Base-by-base conservation (phyloP, 2,113 vertebrate genomes). In the Phalacrocorax carbo region DNA sequence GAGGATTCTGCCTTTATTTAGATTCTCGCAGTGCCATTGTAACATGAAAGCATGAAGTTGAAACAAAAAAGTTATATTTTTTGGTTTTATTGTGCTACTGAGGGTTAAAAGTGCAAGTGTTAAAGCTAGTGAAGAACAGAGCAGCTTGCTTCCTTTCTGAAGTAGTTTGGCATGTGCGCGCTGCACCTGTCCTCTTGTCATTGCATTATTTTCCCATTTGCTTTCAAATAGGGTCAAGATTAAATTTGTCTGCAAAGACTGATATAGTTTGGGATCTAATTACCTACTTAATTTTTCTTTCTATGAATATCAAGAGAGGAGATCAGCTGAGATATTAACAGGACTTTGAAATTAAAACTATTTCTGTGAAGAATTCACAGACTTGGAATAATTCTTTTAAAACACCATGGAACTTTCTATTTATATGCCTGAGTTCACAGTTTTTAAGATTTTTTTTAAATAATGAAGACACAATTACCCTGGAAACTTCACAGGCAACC, bases 121-220 rank as follows among this genome's bases (percentile, higher is more conserved):
- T 79, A 22, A 65, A 91, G 65, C 44, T 91, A 49, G 52, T 22
- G 72, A 88, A 88, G 88, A 94, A 78, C 60, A 61, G 70, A 90
- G 83, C 86, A 93, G 94, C 88, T 94, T 91, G 86, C 34, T 69
- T 79, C 48, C 61, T 87, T 72, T 76, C 58, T 89, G 86, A 84
- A 85, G 69, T 61, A 94, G 65, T 86, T 16, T 82, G 88, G 90
- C 65, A 79, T 42, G 66, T 40, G 58, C 20, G 3, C 17, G 13
- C 38, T 81, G 90, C 94, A 94, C 90, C 91, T 94, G 84, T 75
- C 82, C 65, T 65, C 79, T 51, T 68, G 44, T 54, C 62, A 93
- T 72, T 85, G 89, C 48, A 83, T 66, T 95, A 90, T 89, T 92
- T 95, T 75, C 69, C 95, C 86, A 91, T 93, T 95, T 93, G 92